Conservation (phyloP, 2,797 vertebrate species). For the Poecilia picta region DNA sequence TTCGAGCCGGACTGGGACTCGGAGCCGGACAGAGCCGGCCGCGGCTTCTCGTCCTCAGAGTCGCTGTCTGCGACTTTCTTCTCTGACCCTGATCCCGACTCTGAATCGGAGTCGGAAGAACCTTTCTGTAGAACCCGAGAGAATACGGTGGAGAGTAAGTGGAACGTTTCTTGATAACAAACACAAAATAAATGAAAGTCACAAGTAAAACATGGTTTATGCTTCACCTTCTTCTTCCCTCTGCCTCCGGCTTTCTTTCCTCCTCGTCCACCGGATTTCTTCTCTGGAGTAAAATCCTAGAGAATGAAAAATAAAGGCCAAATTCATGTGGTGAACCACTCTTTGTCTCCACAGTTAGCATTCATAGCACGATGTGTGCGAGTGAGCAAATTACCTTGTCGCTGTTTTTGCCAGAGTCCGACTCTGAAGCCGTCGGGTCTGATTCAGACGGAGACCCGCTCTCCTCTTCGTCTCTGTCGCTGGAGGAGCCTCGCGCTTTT, state of each 20-base stretch:
- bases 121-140: constrained; percentile 78
- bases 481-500: constrained; percentile 87
- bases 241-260: constrained; percentile 73
- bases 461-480: constrained; percentile 85
- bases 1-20: constrained; percentile 86
- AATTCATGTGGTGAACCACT: not conserved
- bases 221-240: constrained; percentile 79
- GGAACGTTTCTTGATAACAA: not conserved
- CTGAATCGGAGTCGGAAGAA: constrained; percentile 89
- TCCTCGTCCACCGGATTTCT: constrained; percentile 80
- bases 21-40: constrained; percentile 82
- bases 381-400: constrained; percentile 86
- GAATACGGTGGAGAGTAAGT: not conserved
- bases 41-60: constrained; percentile 82
- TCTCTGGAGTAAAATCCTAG: constrained; percentile 96
- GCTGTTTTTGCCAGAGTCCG: constrained; percentile 93
- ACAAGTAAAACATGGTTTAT: not conserved
- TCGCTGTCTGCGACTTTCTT: constrained; percentile 77
- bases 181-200: not conserved
- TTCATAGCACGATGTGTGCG: not conserved
- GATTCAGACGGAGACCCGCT: constrained; percentile 90
- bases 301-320: constrained; percentile 12
- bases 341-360: not conserved
- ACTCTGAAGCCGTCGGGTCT: constrained; percentile 90
- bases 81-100: constrained; percentile 84